Conservation (phyloP, 2,113 vertebrate genomes). For the Brachypodius melanocephalos region DNA sequence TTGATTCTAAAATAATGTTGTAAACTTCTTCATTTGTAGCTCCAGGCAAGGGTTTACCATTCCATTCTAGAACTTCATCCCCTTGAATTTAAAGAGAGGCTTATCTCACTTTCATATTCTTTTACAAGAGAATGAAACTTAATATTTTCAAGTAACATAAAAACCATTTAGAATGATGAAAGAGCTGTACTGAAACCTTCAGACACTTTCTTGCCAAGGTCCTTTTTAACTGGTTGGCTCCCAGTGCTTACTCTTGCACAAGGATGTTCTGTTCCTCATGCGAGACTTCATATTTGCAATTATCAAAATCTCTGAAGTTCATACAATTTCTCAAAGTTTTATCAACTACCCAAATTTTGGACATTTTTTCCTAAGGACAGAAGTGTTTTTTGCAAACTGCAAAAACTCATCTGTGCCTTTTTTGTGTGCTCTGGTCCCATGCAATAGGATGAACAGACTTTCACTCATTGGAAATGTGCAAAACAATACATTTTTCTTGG, state of each 20-base stretch:
- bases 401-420: not conserved
- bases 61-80: constrained; percentile 98
- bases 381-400: not conserved
- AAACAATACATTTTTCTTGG: not conserved
- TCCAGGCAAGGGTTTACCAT: constrained; percentile 94
- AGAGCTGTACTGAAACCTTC: not conserved
- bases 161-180: not conserved
- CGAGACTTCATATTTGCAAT: not conserved
- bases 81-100: constrained; percentile 83
- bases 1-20: constrained; percentile 99
- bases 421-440: not conserved
- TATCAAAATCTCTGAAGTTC: not conserved
- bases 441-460: not conserved
- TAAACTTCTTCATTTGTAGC: constrained; percentile 99
- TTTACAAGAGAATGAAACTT: constrained; percentile 22
- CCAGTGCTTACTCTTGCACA: not conserved
- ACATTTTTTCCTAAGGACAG: not conserved
- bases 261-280: not conserved
- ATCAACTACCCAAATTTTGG: not conserved
- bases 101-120: constrained; percentile 53
- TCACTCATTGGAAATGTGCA: rapidly evolving
- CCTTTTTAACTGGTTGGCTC: not conserved
- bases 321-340: not conserved
- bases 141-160: not conserved
- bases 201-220: not conserved